Evolutionary conservation across 23 tunicate species (phyloP).

Genomic region (Diplosoma virens): DNA sequence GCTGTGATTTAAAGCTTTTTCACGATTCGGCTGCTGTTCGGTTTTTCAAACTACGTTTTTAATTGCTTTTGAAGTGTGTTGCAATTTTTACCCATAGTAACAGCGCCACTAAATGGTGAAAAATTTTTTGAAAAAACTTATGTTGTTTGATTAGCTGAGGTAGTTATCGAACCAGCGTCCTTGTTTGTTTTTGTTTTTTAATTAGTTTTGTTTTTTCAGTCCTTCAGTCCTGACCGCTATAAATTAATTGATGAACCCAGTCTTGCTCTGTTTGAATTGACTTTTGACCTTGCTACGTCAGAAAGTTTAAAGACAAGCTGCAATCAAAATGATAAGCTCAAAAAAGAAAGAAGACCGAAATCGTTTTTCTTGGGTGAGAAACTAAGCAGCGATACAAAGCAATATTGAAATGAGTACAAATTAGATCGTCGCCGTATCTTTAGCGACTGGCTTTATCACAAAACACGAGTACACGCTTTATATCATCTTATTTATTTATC

Average conservation of each 20-base stretch:
- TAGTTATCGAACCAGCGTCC: too few species aligned
- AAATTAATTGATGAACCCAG: constrained; percentile 79
- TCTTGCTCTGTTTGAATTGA: constrained; percentile 75
- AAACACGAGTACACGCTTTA: not conserved
- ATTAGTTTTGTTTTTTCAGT: constrained; percentile 22
- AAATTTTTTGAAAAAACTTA: too few species aligned
- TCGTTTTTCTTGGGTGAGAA: not conserved
- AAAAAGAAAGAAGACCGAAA: constrained; percentile 12
- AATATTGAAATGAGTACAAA: not conserved
- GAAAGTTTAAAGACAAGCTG: constrained; percentile 20
- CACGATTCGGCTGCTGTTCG: too few species aligned
- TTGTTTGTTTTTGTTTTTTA: not conserved
- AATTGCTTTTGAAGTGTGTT: too few species aligned
- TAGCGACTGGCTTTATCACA: not conserved
- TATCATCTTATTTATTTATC: not conserved
- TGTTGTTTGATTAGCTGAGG: too few species aligned
- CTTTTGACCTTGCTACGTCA: constrained; percentile 76
- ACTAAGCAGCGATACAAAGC: not conserved
- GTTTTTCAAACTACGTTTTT: too few species aligned
- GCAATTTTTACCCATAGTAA: too few species aligned
- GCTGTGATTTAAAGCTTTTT: too few species aligned
- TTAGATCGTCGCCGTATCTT: not conserved
- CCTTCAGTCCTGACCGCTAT: constrained; percentile 6
- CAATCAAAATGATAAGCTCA: too few species aligned
- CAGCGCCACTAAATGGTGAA: too few species aligned